Conservation (phyloP, 2,113 vertebrate genomes). For the Psammodynastes pulverulentus region DNA sequence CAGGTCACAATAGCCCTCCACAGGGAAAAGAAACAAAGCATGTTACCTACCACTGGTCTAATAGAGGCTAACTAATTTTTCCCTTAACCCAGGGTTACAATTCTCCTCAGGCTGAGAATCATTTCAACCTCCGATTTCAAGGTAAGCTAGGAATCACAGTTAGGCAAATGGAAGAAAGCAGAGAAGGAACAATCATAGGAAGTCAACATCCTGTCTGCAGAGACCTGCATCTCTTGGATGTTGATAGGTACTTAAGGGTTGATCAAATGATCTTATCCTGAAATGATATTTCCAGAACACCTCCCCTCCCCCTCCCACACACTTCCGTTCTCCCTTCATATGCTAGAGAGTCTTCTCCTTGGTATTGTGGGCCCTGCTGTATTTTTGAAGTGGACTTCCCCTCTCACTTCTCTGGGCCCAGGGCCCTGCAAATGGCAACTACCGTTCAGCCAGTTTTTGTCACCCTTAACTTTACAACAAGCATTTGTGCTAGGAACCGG, state of each 20-base stretch:
- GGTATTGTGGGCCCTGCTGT: conserved; percentile 16
- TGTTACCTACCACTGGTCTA: not conserved
- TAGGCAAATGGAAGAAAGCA: not conserved
- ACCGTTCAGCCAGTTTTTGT: conserved; percentile 48
- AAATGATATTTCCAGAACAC: not conserved
- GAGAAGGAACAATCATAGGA: not conserved
- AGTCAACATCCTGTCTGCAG: not conserved
- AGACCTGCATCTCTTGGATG: not conserved
- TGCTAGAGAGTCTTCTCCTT: conserved; percentile 73
- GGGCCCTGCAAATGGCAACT: conserved; percentile 45
- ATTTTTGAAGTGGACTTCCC: conserved; percentile 19
- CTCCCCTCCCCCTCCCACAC: fast-evolving
- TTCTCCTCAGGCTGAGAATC: not conserved
- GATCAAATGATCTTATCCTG: not conserved
- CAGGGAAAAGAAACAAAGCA: not conserved
- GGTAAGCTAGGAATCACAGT: not conserved
- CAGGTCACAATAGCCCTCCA: not conserved
- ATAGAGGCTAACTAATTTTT: not conserved
- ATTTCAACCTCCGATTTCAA: not conserved
- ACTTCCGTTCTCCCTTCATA: conserved; percentile 56
- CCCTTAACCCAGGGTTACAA: not conserved
- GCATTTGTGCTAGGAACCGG: not conserved
- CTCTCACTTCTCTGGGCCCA: conserved; percentile 21
- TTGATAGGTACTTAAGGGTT: not conserved
- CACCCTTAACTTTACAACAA: not conserved